Conservation (phyloP, 2,888 invertebrate species). For the Thymelicus acteon region DNA sequence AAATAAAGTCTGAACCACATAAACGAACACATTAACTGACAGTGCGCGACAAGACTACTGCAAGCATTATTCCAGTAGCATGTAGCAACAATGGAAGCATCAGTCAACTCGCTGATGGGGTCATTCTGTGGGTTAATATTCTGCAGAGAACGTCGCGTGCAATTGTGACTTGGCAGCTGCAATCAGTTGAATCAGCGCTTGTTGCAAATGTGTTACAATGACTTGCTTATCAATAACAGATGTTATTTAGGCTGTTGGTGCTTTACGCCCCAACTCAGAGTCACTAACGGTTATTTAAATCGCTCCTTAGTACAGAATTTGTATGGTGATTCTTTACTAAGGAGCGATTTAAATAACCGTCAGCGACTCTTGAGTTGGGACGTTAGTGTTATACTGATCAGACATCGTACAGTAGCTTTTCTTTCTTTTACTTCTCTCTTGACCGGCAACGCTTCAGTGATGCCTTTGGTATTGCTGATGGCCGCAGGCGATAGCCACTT, state of each 20-base stretch:
- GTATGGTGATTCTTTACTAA: too few species aligned
- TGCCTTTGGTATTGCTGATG: too few species aligned
- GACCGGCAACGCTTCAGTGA: too few species aligned
- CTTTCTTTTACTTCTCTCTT: too few species aligned
- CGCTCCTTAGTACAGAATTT: too few species aligned
- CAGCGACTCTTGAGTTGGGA: too few species aligned
- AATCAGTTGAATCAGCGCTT: constrained; percentile 27
- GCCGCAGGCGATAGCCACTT: too few species aligned
- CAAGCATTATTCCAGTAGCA: constrained; percentile 13
- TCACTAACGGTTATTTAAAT: too few species aligned
- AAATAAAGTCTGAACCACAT: constrained; percentile 2
- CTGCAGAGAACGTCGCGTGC: constrained; percentile 25
- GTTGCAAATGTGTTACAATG: constrained; percentile 31
- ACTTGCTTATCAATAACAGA: constrained; percentile 12
- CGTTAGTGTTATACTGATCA: too few species aligned
- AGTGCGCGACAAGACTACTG: constrained; percentile 9
- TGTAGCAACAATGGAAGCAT: constrained; percentile 31
- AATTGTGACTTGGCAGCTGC: constrained; percentile 34
- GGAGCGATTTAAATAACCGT: too few species aligned
- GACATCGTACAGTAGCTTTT: too few species aligned
- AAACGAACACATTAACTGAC: constrained; percentile 20
- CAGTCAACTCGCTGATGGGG: constrained; percentile 23
- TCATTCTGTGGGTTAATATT: constrained; percentile 34
- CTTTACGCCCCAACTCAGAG: too few species aligned
- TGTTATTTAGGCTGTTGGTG: constrained; percentile 10